Base-by-base conservation (phyloP, 1,140 invertebrate genomes). In the Chelonus insularis region DNA sequence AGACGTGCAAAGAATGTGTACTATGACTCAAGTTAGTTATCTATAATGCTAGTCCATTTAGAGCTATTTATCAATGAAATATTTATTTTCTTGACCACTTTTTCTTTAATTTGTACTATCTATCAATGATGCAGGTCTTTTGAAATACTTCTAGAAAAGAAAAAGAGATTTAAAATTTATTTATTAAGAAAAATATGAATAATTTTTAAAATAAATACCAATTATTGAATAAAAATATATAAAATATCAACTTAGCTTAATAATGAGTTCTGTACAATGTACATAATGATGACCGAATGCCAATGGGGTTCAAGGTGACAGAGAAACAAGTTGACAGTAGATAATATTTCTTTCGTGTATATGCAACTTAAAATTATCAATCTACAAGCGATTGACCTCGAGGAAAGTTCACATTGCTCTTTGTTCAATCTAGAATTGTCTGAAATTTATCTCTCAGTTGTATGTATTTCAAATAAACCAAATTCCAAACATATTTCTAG, bases 341-440 rank as follows among this genome's bases (percentile, higher is more conserved):
- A 57, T 54, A 54, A 54, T 41, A 51, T 29, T 51, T 51, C n/a
- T 3, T 4, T 29, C 7, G 11, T 25, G 18, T 34, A 36, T 34
- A 25, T 47, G n/a, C 18, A 57, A 14, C 21, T 63, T 39, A n/a
- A 32, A 21, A 16, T 34, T 32, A 50, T 51, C 25, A 61, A 54
- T 61, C 56, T 36, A 20, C 25, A 58, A 55, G 32, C 34, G 23
- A 45, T 7, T 34, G 61, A 47, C 62, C 62, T 63, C 50, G 62
- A 59, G 56, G 56, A 63, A 63, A 63, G 62, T 63, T 50, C 62
- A 63, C 55, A 25, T 50, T 50, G 23, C 12, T 50, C 21, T 23
- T 25, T 23, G 14, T n/a, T 39, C 12, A 39, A 8, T 18, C 4
- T 16, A 43, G 16, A 16, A 9, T 18, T 16, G 12, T 8, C n/a